Evolutionary conservation across 2,888 invertebrate genomes (phyloP).

Genomic region (Phytoseiulus persimilis): DNA sequence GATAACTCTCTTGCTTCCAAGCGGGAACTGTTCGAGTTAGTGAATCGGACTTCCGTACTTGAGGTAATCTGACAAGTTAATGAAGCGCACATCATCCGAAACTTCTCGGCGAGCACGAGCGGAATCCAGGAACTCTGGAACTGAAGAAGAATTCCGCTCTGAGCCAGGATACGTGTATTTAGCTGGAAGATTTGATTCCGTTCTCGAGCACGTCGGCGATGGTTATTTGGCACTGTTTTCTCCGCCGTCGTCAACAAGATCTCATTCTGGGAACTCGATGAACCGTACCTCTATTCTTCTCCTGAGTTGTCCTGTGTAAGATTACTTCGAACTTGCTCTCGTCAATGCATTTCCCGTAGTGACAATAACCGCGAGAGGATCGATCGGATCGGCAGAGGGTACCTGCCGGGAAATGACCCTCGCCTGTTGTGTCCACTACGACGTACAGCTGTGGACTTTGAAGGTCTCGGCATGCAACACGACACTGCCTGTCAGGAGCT

Average conservation of each 20-base stretch:
- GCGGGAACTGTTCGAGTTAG: not conserved
- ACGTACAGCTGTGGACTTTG: not conserved
- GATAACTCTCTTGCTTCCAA: not conserved
- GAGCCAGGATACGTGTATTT: too few relatives aligned
- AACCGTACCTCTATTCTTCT: not conserved
- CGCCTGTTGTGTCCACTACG: not conserved
- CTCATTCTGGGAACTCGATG: not conserved
- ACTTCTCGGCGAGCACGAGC: not conserved
- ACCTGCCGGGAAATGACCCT: not conserved
- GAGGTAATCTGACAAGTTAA: not conserved
- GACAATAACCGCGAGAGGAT: constrained; percentile 9
- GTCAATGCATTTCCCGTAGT: constrained; percentile 18
- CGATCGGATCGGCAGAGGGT: constrained; percentile 10
- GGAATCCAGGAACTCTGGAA: not conserved
- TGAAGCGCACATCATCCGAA: not conserved
- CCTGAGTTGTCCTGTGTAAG: constrained; percentile 11
- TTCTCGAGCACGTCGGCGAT: too few relatives aligned
- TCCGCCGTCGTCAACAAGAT: too few relatives aligned
- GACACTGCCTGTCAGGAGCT: constrained; percentile 7
- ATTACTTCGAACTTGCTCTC: constrained; percentile 21
- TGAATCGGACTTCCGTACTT: not conserved
- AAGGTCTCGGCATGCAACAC: constrained; percentile 12
- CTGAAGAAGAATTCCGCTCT: not conserved
- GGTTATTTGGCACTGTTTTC: not conserved
- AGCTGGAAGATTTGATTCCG: too few relatives aligned